Evolutionary conservation across 1,140 invertebrate species (phyloP).

Genomic region (Drosophila cardini): DNA sequence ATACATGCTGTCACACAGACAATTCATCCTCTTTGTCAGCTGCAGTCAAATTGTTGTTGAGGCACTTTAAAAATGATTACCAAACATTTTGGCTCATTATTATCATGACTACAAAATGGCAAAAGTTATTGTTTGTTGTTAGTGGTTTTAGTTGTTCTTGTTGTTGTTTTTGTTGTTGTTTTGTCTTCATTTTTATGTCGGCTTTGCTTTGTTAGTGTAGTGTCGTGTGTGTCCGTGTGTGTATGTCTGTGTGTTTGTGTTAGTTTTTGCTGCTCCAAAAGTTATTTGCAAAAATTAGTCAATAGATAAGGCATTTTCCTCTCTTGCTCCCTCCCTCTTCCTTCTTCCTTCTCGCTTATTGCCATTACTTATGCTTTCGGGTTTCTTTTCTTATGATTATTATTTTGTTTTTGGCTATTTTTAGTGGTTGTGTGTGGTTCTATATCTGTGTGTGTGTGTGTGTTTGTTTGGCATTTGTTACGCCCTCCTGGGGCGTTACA

Average conservation of each 20-base stretch:
- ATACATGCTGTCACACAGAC: neutral
- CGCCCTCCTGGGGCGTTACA: conserved; percentile 52
- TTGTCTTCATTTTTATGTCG: conserved; percentile 57
- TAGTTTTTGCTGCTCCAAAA: conserved; percentile 63
- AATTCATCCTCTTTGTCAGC: conserved; percentile 21
- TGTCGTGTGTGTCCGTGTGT: no score
- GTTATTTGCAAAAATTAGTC: conserved; percentile 80
- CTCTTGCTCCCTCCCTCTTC: neutral
- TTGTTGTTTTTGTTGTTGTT: conserved; percentile 22
- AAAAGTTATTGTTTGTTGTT: conserved; percentile 24
- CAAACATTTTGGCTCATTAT: conserved; percentile 76
- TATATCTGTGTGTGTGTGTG: conserved; percentile 4
- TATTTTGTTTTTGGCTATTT: conserved; percentile 3
- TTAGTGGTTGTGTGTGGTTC: neutral
- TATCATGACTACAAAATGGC: conserved; percentile 48
- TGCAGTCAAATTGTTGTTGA: conserved; percentile 43
- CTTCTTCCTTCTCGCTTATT: conserved; percentile 45
- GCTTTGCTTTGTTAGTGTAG: conserved; percentile 47
- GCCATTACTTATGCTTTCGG: conserved; percentile 58
- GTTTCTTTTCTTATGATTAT: conserved; percentile 18
- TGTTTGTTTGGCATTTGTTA: conserved; percentile 51
- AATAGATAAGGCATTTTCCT: conserved; percentile 37
- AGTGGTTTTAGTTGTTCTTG: no score
- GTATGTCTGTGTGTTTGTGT: conserved; percentile 35
- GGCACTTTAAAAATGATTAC: conserved; percentile 66